These are phyloP conservation scores for Nettapus auritus DNA, from an alignment of 2,113 vertebrate genomes.

Conservation along the genomic window DNA sequence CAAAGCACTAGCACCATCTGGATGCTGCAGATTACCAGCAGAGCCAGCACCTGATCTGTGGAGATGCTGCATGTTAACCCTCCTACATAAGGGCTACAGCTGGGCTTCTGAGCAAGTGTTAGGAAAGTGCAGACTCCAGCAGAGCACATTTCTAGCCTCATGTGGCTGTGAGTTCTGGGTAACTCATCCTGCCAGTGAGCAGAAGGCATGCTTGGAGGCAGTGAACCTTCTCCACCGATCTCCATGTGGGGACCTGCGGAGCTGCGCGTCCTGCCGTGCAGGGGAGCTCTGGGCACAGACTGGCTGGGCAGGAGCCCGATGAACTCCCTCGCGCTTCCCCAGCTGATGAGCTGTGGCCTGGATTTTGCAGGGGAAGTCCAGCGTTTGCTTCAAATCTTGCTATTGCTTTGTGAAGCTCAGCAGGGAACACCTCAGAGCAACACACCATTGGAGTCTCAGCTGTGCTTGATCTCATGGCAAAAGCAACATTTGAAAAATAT, in stretches of 20 bases:
- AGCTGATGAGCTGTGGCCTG: rapidly evolving
- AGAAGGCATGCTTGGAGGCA: background rate
- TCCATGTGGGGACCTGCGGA: background rate
- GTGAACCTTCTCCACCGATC: background rate
- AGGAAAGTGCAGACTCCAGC: background rate
- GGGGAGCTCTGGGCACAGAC: background rate
- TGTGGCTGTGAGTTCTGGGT: background rate
- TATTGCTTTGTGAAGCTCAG: background rate
- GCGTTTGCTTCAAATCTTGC: background rate
- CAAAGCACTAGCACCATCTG: background rate
- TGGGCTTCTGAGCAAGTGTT: background rate
- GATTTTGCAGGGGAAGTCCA: background rate
- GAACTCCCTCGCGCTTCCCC: background rate
- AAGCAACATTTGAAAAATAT: slow-evolving; percentile 34
- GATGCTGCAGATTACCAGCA: background rate
- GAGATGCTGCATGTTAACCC: background rate
- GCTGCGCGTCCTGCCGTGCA: background rate
- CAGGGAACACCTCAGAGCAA: background rate
- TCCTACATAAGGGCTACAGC: rapidly evolving
- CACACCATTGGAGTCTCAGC: background rate
- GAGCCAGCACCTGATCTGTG: background rate
- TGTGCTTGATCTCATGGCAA: slow-evolving; percentile 9
- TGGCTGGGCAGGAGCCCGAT: background rate
- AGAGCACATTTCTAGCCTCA: background rate
- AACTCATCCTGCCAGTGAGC: background rate